These are phyloP conservation scores for Pluvianellus socialis DNA, from an alignment of 2,113 vertebrate species.

Conservation along the genomic window DNA sequence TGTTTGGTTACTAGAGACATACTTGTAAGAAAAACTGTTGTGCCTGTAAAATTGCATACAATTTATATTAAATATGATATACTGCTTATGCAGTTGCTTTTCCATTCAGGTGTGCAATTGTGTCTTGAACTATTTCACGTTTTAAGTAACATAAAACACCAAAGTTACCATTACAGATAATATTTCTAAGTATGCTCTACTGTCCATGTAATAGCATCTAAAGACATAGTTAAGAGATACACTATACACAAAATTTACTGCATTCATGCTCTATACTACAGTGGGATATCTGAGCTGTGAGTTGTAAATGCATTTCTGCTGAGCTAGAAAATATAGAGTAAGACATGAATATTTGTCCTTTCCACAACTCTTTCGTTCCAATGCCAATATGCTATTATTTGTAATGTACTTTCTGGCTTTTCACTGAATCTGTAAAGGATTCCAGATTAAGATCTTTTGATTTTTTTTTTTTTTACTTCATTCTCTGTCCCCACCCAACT, in stretches of 20 bases:
- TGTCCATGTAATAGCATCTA: neutral
- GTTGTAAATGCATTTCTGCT: neutral
- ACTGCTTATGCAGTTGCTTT: neutral
- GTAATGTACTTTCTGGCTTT: neutral
- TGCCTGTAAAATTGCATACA: neutral
- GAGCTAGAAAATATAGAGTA: neutral
- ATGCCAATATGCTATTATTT: neutral
- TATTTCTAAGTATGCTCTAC: neutral
- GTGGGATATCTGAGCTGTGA: neutral
- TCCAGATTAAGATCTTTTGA: neutral
- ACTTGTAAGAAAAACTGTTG: neutral
- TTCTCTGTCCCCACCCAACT: neutral
- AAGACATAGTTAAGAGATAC: neutral
- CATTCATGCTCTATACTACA: neutral
- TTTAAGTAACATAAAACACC: neutral
- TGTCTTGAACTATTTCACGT: neutral
- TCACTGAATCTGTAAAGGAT: neutral
- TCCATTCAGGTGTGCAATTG: neutral
- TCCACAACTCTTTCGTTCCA: neutral
- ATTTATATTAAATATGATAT: neutral
- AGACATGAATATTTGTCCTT: neutral
- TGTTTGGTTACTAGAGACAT: neutral
- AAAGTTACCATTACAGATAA: neutral
- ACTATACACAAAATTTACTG: neutral
- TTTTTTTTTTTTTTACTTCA: neutral